Base-by-base conservation (phyloP, 2,888 invertebrate species). In the Pyralis farinalis region DNA sequence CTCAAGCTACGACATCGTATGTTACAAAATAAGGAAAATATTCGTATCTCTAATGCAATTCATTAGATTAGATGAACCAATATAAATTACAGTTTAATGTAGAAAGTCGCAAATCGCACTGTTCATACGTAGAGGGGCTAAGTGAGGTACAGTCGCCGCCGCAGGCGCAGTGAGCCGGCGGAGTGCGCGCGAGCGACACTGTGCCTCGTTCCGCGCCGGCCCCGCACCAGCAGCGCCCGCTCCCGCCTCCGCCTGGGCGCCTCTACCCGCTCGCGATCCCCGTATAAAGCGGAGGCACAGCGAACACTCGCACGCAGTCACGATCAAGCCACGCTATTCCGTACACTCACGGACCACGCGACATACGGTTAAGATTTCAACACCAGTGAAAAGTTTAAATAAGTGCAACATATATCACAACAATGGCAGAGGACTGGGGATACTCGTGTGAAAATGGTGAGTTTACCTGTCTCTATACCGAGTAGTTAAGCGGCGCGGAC, bases 401-500 rank as follows among this genome's bases (percentile, higher is more conserved):
- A 48, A 52, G 51, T 57, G 51, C 56, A 50, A 51, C 42, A 49
- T 50, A 37, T 41, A 53, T 53, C 52, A 69, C 64, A 63, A 60
- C 53, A 59, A 90, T 89, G 86, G 86, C 82, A 57, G 81, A 83
- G 55, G 90, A 90, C 44, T 92, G 92, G 92, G 92, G 91, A 77
- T 92, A 92, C 78, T 89, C 90, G 56, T 78, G 83, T 59, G 86
- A 85, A 54, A 91, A 92, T 72, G 92, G 92, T 91, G 67, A 90
- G 90, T 87, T 47, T 51, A 58, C 49, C 56, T 52, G 47, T 48
- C 53, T 47, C 49, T 45, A 51, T 33, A 29, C 33, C 31, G 36
- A 61, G 58, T 56, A 56, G 58, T 16, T 44, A 47, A 54, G 58
- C 61, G 57, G 52, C 55, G 54, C 57, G 53, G 71, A 85, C 84